A percentile compares a stretch with the other conserved stretches of the same genome.
Conservation (phyloP, 2,113 vertebrate species). For the Paramisgurnus dabryanus region DNA sequence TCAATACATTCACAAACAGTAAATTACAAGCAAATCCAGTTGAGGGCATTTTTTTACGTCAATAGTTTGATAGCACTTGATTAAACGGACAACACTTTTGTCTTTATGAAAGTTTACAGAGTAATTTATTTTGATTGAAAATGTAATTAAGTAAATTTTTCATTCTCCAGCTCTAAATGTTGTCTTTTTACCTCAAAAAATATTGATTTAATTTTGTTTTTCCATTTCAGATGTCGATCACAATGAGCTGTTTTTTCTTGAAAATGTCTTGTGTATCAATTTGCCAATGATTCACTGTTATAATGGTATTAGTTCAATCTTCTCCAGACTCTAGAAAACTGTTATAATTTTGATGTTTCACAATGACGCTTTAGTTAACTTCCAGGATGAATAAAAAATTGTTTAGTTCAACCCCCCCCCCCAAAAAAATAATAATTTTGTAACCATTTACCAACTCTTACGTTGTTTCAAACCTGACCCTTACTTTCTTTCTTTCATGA, state of each 20-base stretch:
- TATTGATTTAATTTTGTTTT: conserved; percentile 57
- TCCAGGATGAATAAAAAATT: not conserved
- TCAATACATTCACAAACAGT: conserved; percentile 61
- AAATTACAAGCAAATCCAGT: conserved; percentile 63
- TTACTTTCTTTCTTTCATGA: no score
- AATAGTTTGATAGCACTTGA: conserved; percentile 57
- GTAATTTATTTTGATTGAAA: conserved; percentile 56
- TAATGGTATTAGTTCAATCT: conserved; percentile 44
- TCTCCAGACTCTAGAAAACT: conserved; percentile 36
- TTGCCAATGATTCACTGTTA: conserved; percentile 53
- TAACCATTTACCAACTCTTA: no score
- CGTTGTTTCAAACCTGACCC: no score
- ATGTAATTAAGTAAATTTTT: conserved; percentile 64
- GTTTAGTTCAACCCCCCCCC: no score
- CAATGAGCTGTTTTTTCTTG: conserved; percentile 52
- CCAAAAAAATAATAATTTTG: no score
- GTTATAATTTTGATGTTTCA: conserved; percentile 39
- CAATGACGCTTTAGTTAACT: not conserved
- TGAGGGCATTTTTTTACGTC: conserved; percentile 63
- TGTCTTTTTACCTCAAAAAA: not conserved
- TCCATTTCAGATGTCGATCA: conserved; percentile 53
- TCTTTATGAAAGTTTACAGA: conserved; percentile 2
- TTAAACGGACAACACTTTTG: conserved; percentile 64
- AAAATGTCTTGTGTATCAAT: conserved; percentile 61
- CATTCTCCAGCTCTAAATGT: conserved; percentile 20